Conservation (phyloP, 37 sponge, comb jelly and placozoan genomes). For the Aphrocallistes beatrix region DNA sequence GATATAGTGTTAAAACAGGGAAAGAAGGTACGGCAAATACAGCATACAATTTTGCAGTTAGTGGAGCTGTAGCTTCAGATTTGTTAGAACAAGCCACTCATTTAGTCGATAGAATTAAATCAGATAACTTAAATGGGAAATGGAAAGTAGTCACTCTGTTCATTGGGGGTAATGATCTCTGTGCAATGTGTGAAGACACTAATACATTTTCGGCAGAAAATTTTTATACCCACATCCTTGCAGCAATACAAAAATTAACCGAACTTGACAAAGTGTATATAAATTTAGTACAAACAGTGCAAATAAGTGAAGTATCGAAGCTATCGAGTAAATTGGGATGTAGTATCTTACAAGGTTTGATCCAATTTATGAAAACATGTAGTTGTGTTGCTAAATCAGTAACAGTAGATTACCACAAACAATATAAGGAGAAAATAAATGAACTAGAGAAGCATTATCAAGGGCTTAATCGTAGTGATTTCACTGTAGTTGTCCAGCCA, state of each 20-base stretch:
- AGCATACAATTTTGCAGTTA: constrained; percentile 29
- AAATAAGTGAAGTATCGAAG: constrained; percentile 10
- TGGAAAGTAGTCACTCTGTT: constrained; percentile 58
- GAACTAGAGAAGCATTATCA: neutral
- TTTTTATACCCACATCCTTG: neutral
- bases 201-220: constrained; percentile 6
- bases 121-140: constrained; percentile 18
- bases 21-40: neutral
- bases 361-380: neutral
- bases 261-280: constrained; percentile 28
- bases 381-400: neutral
- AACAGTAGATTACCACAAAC: neutral
- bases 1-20: constrained; percentile 29
- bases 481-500: constrained; percentile 55
- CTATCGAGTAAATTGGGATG: constrained; percentile 13
- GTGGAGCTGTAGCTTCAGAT: constrained; percentile 29
- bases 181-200: constrained; percentile 28
- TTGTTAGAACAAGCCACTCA: neutral
- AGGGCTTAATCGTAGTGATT: constrained; percentile 30
- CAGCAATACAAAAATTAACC: neutral
- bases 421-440: neutral
- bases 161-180: constrained; percentile 69
- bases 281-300: constrained; percentile 26
- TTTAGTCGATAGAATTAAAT: neutral
- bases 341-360: neutral